These are phyloP conservation scores for Parasteatoda lunata DNA, from an alignment of 2,888 invertebrate species.

Conservation along the genomic window DNA sequence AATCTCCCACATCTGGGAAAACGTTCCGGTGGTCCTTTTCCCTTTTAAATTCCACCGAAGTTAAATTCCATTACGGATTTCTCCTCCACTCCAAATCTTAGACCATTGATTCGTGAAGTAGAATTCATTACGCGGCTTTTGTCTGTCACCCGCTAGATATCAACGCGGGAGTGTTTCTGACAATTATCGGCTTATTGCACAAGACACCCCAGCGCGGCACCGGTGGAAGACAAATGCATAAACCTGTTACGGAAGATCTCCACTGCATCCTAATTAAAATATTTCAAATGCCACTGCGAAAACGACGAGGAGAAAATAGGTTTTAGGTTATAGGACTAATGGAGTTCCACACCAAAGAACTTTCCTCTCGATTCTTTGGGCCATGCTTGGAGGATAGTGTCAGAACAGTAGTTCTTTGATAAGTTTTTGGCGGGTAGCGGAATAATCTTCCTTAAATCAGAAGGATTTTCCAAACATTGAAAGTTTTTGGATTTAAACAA, in stretches of 20 bases:
- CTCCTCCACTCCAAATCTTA: background rate
- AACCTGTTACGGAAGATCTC: slow-evolving; percentile 4
- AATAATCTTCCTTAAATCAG: too few relatives aligned
- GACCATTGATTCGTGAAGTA: slow-evolving; percentile 11
- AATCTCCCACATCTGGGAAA: background rate
- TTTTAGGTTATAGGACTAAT: background rate
- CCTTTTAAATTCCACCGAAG: slow-evolving; percentile 21
- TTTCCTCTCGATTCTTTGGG: background rate
- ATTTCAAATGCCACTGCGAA: slow-evolving; percentile 24
- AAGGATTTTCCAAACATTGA: too few relatives aligned
- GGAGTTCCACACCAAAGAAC: background rate
- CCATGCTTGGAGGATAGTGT: background rate
- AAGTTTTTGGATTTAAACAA: too few relatives aligned
- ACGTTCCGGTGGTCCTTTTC: background rate
- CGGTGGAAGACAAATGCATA: background rate
- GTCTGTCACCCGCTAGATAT: slow-evolving; percentile 20
- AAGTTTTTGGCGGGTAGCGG: background rate
- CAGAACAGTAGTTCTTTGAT: background rate
- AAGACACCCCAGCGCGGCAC: background rate
- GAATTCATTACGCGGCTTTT: slow-evolving; percentile 57
- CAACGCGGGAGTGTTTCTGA: slow-evolving; percentile 6
- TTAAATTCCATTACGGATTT: slow-evolving; percentile 42
- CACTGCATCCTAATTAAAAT: slow-evolving; percentile 41
- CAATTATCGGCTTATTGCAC: slow-evolving; percentile 54
- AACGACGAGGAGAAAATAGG: background rate